A percentile compares a stretch with the other conserved stretches of the same genome.
These are phyloP conservation scores for Eueremaeus valkanovi DNA, from an alignment of 2,888 invertebrate genomes.

Conservation along the genomic window DNA sequence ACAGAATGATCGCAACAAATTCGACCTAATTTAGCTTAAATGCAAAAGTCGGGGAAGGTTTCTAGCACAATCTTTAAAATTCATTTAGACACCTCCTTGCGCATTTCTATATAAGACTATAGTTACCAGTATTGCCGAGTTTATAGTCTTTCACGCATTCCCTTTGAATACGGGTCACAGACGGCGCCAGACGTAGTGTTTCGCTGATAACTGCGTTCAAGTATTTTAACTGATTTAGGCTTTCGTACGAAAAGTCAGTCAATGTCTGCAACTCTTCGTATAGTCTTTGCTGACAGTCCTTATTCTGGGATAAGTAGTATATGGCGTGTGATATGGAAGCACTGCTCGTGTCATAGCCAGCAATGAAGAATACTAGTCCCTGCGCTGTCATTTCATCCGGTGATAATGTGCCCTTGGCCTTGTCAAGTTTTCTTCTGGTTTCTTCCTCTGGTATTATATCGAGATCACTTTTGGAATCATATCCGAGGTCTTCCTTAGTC, in stretches of 20 bases:
- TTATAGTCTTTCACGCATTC: conserved; percentile 4
- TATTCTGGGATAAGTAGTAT: conserved; percentile 48
- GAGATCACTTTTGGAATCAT: background rate
- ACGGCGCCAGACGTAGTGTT: conserved; percentile 28
- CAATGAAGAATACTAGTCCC: conserved; percentile 31
- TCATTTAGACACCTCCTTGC: no score
- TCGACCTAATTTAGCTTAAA: no score
- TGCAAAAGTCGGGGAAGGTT: no score
- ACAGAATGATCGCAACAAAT: no score
- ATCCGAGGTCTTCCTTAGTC: conserved; percentile 44
- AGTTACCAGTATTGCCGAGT: conserved; percentile 25
- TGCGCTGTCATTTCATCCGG: conserved; percentile 33
- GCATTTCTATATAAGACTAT: no score
- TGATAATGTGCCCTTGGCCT: background rate
- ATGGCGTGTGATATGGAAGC: conserved; percentile 55
- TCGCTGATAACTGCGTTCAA: conserved; percentile 35
- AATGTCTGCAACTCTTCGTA: background rate
- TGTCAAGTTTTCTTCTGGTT: background rate
- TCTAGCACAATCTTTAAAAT: no score
- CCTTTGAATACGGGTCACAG: background rate
- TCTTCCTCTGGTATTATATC: background rate
- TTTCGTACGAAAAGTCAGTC: background rate
- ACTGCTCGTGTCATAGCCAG: conserved; percentile 51
- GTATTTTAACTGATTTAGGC: background rate
- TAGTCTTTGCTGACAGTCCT: conserved; percentile 37